Evolutionary conservation across 2,888 invertebrate species (phyloP).

Genomic region (Pilophorus perplexus): DNA sequence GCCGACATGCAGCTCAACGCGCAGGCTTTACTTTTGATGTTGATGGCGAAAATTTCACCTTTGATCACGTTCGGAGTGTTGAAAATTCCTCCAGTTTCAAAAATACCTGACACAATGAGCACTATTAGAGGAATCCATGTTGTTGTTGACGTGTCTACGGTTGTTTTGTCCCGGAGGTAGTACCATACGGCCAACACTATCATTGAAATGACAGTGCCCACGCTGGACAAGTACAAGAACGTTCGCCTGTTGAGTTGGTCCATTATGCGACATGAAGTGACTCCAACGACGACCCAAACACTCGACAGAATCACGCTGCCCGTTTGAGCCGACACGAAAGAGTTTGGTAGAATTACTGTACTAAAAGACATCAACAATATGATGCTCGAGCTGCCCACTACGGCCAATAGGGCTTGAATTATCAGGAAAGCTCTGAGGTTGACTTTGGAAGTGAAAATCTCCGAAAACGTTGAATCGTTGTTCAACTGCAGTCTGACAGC

Average conservation of each 20-base stretch:
- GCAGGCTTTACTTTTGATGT: slow-evolving; percentile 62
- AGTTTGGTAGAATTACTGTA: slow-evolving; percentile 45
- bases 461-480: slow-evolving; percentile 36
- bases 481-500: slow-evolving; percentile 40
- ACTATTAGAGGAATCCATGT: slow-evolving; percentile 57
- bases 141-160: slow-evolving; percentile 51
- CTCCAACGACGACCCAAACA: slow-evolving; percentile 40
- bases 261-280: slow-evolving; percentile 40
- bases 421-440: slow-evolving; percentile 45
- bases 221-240: slow-evolving; percentile 43
- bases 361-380: slow-evolving; percentile 47
- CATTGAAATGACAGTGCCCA: slow-evolving; percentile 36
- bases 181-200: slow-evolving; percentile 41
- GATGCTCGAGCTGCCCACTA: slow-evolving; percentile 46
- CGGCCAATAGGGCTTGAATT: slow-evolving; percentile 37
- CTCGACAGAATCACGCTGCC: slow-evolving; percentile 44
- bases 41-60: slow-evolving; percentile 63
- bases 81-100: slow-evolving; percentile 61
- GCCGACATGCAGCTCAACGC: slow-evolving; percentile 59
- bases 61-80: slow-evolving; percentile 63
- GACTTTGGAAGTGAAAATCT: slow-evolving; percentile 44
- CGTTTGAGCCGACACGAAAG: slow-evolving; percentile 33
- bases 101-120: slow-evolving; percentile 59
- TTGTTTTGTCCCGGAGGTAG: slow-evolving; percentile 32
- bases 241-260: slow-evolving; percentile 46